These are phyloP conservation scores for Strigamia crassipes DNA, from an alignment of 2,888 invertebrate genomes.

Conservation along the genomic window DNA sequence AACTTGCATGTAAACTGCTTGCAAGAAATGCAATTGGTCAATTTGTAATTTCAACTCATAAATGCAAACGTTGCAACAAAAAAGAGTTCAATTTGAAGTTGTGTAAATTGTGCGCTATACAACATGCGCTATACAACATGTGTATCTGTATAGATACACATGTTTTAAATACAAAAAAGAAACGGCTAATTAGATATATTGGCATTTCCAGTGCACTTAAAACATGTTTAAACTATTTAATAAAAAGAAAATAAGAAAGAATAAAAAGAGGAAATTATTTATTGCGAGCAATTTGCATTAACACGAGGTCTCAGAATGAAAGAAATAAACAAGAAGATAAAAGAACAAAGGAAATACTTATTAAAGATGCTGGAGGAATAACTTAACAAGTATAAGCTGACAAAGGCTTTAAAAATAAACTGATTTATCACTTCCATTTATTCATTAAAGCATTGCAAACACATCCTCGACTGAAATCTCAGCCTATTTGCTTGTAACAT, in stretches of 20 bases:
- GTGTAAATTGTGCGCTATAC: background rate
- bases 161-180: background rate
- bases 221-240: too few relatives aligned
- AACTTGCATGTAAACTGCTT: background rate
- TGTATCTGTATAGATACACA: background rate
- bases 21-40: background rate
- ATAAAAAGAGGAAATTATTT: background rate
- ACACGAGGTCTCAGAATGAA: background rate
- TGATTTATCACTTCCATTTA: conserved; percentile 11
- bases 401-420: conserved; percentile 19
- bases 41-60: background rate
- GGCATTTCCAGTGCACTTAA: background rate
- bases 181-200: background rate
- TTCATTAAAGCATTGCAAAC: conserved; percentile 19
- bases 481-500: conserved; percentile 19
- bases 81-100: background rate
- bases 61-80: background rate
- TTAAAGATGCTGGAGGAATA: background rate
- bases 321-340: conserved; percentile 2
- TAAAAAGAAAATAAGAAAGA: too few relatives aligned
- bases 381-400: background rate
- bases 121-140: too few relatives aligned
- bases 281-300: background rate
- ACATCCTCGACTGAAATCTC: conserved; percentile 21
- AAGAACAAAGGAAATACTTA: background rate